Evolutionary conservation across 2,888 invertebrate genomes (phyloP).

Genomic region (Lordiphosa andalusiaca): DNA sequence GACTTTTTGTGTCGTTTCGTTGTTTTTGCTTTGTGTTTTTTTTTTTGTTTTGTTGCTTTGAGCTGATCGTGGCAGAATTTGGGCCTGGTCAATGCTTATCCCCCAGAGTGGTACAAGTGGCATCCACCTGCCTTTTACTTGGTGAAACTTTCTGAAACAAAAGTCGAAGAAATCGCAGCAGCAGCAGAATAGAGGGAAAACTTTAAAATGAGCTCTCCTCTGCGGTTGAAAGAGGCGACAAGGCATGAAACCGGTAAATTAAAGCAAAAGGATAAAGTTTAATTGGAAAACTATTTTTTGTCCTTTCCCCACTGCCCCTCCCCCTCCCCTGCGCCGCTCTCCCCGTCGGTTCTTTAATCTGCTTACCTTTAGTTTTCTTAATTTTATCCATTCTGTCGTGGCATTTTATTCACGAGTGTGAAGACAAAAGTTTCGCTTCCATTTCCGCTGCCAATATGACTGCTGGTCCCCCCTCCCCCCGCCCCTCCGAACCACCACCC

Average conservation of each 20-base stretch:
- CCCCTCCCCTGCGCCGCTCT: not conserved
- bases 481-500: too few species aligned
- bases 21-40: constrained; percentile 3
- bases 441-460: constrained; percentile 72
- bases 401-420: constrained; percentile 65
- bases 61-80: constrained; percentile 18
- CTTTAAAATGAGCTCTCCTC: constrained; percentile 70
- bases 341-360: constrained; percentile 59
- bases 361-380: constrained; percentile 75
- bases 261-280: constrained; percentile 81
- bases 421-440: constrained; percentile 71
- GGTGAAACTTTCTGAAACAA: constrained; percentile 19
- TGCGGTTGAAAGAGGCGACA: constrained; percentile 80
- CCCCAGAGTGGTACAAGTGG: constrained; percentile 11
- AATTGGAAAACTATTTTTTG: constrained; percentile 80
- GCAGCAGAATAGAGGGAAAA: constrained; percentile 54
- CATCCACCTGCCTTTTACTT: constrained; percentile 11
- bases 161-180: constrained; percentile 47
- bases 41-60: not conserved
- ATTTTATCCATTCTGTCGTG: constrained; percentile 67
- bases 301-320: constrained; percentile 6
- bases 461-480: constrained; percentile 23
- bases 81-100: constrained; percentile 43
- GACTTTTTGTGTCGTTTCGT: constrained; percentile 12
- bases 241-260: constrained; percentile 81